A percentile compares a stretch with the other conserved stretches of the same genome.
Conservation (phyloP, 2,888 invertebrate genomes). For the Rhorus exstirpatorius region DNA sequence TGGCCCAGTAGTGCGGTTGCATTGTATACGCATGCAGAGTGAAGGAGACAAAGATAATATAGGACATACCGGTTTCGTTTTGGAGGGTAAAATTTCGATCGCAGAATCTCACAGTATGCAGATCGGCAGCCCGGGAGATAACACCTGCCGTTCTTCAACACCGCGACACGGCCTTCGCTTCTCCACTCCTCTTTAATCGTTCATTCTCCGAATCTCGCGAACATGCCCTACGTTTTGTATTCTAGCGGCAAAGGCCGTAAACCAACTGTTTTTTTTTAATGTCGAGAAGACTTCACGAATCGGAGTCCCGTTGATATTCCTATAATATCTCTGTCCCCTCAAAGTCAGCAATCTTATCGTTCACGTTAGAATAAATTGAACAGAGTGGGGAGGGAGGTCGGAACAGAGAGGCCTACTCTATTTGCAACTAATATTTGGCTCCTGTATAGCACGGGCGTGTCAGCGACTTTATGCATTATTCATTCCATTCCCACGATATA, state of each 20-base stretch:
- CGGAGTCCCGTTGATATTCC: no score
- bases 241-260: slow-evolving; percentile 2
- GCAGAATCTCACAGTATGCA: not conserved
- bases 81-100: slow-evolving; percentile 25
- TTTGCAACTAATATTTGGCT: no score
- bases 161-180: slow-evolving; percentile 39
- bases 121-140: slow-evolving; percentile 66
- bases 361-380: no score
- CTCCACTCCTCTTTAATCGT: slow-evolving; percentile 24
- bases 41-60: slow-evolving; percentile 2
- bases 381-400: no score
- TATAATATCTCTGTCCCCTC: no score
- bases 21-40: slow-evolving; percentile 10
- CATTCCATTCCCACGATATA: no score
- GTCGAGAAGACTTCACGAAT: not conserved
- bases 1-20: slow-evolving; percentile 33
- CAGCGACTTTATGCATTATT: no score
- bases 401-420: no score
- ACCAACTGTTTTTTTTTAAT: not conserved
- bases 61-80: slow-evolving; percentile 7
- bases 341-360: no score
- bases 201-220: slow-evolving; percentile 24
- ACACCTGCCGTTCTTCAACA: slow-evolving; percentile 71
- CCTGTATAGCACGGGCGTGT: no score
- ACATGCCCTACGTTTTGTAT: not conserved